These are phyloP conservation scores for Eurypyga helias DNA, from an alignment of 2,113 vertebrate genomes.

Conservation along the genomic window DNA sequence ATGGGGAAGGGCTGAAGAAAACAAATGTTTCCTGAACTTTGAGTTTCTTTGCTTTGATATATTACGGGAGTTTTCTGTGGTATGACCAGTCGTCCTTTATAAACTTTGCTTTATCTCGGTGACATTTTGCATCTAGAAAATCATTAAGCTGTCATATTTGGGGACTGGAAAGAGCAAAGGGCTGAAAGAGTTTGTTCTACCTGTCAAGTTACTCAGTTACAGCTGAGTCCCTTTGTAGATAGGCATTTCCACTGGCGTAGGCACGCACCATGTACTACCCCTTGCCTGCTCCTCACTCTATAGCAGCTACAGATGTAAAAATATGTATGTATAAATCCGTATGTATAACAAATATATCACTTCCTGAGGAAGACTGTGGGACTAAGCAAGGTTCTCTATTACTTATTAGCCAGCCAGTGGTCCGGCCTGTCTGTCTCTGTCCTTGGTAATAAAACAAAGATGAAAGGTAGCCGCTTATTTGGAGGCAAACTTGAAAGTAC, in stretches of 20 bases:
- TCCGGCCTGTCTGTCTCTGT: constrained; percentile 78
- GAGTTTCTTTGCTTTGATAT: constrained; percentile 60
- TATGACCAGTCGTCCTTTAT: constrained; percentile 39
- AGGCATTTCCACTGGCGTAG: neutral
- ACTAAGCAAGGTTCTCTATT: constrained; percentile 83
- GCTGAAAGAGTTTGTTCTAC: constrained; percentile 39
- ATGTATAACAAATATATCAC: constrained; percentile 31
- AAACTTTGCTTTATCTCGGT: constrained; percentile 52
- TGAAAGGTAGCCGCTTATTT: constrained; percentile 89
- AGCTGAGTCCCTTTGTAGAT: neutral
- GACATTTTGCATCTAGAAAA: constrained; percentile 37
- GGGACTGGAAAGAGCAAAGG: constrained; percentile 44
- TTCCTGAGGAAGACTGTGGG: constrained; percentile 69
- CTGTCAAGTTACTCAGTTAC: constrained; percentile 29
- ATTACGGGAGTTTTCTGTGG: constrained; percentile 52
- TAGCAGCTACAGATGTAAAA: neutral
- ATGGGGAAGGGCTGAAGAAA: constrained; percentile 36
- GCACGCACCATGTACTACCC: neutral
- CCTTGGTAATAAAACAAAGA: constrained; percentile 90
- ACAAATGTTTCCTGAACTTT: constrained; percentile 62
- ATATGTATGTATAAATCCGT: neutral
- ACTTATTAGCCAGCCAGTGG: constrained; percentile 88
- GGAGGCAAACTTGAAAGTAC: constrained; percentile 89
- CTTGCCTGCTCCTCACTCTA: neutral
- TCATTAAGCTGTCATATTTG: constrained; percentile 62